These are phyloP conservation scores for Syritta pipiens DNA, from an alignment of 2,888 invertebrate species.

Conservation along the genomic window DNA sequence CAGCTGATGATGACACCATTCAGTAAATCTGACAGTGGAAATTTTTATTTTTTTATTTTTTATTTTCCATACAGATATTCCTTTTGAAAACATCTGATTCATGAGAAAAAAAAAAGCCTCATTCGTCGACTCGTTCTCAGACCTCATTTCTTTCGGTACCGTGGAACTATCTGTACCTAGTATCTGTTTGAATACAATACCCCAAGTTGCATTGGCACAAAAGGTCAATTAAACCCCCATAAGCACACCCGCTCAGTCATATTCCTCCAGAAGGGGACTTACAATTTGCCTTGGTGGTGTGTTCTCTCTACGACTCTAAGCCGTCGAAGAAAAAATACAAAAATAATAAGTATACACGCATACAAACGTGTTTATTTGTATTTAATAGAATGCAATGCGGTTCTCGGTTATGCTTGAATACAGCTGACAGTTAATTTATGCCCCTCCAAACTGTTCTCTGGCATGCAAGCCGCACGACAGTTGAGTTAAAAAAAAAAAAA, in stretches of 20 bases:
- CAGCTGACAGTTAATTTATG: constrained; percentile 52
- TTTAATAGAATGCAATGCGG: constrained; percentile 32
- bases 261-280: constrained; percentile 18
- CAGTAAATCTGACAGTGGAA: constrained; percentile 8
- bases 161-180: constrained; percentile 59
- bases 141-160: constrained; percentile 58
- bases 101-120: constrained; percentile 48
- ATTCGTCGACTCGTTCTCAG: constrained; percentile 48
- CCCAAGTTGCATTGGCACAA: constrained; percentile 51
- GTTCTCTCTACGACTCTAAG: constrained; percentile 3
- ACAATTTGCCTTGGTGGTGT: constrained; percentile 26
- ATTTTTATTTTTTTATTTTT: neutral
- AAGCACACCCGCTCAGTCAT: constrained; percentile 60
- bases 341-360: neutral
- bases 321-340: constrained; percentile 8
- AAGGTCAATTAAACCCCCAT: constrained; percentile 68
- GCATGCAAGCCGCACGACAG: constrained; percentile 13
- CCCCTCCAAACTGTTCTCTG: constrained; percentile 32
- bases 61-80: neutral
- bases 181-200: constrained; percentile 46
- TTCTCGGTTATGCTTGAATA: constrained; percentile 52
- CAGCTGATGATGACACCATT: constrained; percentile 17
- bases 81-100: constrained; percentile 54
- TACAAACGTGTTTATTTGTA: neutral
- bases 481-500: neutral